A percentile compares a stretch with the other conserved stretches of the same genome.
Conservation (phyloP, 2,113 vertebrate species). For the Craseonycteris thonglongyai region DNA sequence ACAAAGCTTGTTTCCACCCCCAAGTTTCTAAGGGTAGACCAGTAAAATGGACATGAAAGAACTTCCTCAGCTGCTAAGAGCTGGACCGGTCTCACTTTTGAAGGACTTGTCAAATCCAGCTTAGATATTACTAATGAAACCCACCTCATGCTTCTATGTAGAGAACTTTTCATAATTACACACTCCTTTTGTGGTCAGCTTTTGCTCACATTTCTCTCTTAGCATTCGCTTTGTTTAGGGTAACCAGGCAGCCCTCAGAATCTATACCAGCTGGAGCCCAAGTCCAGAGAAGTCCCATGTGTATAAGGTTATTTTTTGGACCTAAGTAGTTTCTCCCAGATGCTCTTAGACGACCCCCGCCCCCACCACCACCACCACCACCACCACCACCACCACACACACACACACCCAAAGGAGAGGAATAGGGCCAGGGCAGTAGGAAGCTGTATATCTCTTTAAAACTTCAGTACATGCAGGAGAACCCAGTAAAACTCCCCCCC, state of each 20-base stretch:
- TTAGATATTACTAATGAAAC: not conserved
- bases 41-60: not conserved
- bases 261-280: not conserved
- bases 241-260: not conserved
- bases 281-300: not conserved
- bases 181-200: not conserved
- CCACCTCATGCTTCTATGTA: not conserved
- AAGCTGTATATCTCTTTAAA: not conserved
- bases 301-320: not conserved
- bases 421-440: no score
- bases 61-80: not conserved
- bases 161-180: not conserved
- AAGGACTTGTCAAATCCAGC: not conserved
- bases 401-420: not conserved
- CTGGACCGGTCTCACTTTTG: not conserved
- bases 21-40: not conserved
- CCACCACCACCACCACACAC: no score
- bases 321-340: not conserved
- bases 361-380: no score
- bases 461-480: not conserved
- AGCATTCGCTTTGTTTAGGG: not conserved
- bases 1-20: not conserved
- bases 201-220: not conserved
- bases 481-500: not conserved
- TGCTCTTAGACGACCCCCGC: not conserved